Evolutionary conservation across 2,797 vertebrate genomes (phyloP).

Genomic region (Manis javanica): DNA sequence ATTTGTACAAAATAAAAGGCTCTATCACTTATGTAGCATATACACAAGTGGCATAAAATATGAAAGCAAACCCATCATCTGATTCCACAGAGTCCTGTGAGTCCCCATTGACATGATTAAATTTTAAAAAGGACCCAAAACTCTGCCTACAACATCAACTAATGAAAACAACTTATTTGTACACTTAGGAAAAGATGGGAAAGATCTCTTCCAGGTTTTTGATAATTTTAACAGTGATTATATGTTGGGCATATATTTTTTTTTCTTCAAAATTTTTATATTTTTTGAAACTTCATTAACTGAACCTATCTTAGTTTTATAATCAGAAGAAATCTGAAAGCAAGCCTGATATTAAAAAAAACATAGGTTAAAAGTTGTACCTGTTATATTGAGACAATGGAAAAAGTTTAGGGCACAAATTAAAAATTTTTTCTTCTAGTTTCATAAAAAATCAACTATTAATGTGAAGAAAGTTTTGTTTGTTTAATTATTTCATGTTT

Average conservation of each 20-base stretch:
- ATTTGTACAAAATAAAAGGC: not conserved
- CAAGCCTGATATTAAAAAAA: conserved; percentile 81
- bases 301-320: not conserved
- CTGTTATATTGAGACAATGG: not conserved
- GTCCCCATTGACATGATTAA: not conserved
- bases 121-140: not conserved
- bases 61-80: not conserved
- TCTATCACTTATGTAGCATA: not conserved
- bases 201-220: not conserved
- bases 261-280: not conserved
- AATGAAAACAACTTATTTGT: not conserved
- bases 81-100: not conserved
- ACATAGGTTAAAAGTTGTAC: conserved; percentile 39
- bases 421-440: not conserved
- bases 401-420: not conserved
- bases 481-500: not conserved
- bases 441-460: not conserved
- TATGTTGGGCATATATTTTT: not conserved
- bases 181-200: not conserved
- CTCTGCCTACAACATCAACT: not conserved
- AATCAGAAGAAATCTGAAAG: conserved; percentile 30
- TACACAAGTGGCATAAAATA: not conserved
- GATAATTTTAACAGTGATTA: not conserved
- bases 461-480: not conserved
- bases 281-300: conserved; percentile 6